Percentiles rank a stretch among this genome's conserved stretches.
Evolutionary conservation across 2,888 invertebrate genomes (phyloP).

Genomic region (Epirrhoe alternata): DNA sequence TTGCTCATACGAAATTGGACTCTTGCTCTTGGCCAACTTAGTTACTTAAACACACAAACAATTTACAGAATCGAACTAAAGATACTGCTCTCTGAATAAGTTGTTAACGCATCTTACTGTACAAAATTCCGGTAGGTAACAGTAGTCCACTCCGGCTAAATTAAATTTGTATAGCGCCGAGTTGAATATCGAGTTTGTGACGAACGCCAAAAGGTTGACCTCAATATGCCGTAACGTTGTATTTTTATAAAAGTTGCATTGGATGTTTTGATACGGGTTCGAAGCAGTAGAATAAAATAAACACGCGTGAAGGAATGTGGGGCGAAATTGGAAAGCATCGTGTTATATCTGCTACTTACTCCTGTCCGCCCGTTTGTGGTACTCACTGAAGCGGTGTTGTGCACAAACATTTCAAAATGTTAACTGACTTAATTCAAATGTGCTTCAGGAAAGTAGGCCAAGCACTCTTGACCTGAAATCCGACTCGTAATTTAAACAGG

Average conservation of each 20-base stretch:
- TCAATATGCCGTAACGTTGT: constrained; percentile 51
- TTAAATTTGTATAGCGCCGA: constrained; percentile 41
- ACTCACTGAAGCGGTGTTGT: constrained; percentile 33
- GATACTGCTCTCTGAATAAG: constrained; percentile 18
- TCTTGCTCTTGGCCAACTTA: not conserved
- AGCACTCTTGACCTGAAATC: constrained; percentile 38
- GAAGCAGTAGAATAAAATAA: constrained; percentile 59
- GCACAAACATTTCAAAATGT: constrained; percentile 35
- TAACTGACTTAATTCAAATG: constrained; percentile 35
- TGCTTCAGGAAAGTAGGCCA: constrained; percentile 38
- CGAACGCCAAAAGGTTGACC: constrained; percentile 55
- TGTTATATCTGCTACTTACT: constrained; percentile 47
- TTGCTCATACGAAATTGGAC: not conserved
- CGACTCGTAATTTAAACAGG: constrained; percentile 36
- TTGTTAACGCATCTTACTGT: constrained; percentile 28
- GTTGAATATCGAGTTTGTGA: constrained; percentile 49
- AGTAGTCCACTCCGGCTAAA: constrained; percentile 36
- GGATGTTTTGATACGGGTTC: constrained; percentile 56
- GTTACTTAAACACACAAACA: not conserved
- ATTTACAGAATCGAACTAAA: constrained; percentile 21
- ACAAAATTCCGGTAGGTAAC: constrained; percentile 36
- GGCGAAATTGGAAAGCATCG: constrained; percentile 66
- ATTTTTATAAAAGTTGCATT: constrained; percentile 57
- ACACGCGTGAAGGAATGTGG: constrained; percentile 69
- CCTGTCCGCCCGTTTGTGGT: constrained; percentile 46